phyloP scores from a whole-genome alignment of 2,113 vertebrate genomes.

The Willisornis vidua region DNA sequence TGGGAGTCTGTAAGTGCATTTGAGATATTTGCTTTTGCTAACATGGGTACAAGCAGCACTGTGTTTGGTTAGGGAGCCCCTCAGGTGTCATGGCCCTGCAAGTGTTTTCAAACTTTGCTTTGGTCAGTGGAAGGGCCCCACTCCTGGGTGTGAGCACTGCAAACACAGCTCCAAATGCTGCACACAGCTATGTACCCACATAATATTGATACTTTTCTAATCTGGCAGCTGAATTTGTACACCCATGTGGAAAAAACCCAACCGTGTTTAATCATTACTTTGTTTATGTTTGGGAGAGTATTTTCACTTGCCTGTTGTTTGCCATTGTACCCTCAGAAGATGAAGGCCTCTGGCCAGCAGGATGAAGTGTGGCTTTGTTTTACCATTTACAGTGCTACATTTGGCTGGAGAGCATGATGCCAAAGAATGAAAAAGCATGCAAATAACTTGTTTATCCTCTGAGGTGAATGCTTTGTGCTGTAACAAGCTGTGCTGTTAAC shows the following conservation, averaged over 20 bases:
- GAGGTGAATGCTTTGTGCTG: conserved; percentile 18
- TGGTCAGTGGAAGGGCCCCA: background rate
- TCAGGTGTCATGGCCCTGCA: background rate
- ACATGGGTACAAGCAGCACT: background rate
- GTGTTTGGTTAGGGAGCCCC: background rate
- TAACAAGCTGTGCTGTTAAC: conserved; percentile 13
- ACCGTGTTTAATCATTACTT: background rate
- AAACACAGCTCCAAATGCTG: background rate
- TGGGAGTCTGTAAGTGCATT: background rate
- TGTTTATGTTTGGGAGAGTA: background rate
- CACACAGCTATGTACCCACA: background rate
- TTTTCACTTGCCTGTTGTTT: background rate
- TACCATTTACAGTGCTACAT: background rate
- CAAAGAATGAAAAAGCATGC: background rate
- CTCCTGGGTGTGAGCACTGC: background rate
- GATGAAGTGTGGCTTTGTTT: conserved; percentile 30
- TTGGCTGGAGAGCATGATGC: background rate
- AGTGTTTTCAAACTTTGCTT: background rate
- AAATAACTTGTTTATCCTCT: conserved; percentile 47
- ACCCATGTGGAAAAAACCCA: background rate
- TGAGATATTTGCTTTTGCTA: background rate
- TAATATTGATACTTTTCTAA: background rate
- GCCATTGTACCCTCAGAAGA: background rate
- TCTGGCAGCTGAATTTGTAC: background rate
- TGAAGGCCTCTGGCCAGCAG: conserved; percentile 4